Base-by-base conservation (phyloP, 30 jellyfish, hydroid and myxozoan genomes). In the Hydractinia echinata region DNA sequence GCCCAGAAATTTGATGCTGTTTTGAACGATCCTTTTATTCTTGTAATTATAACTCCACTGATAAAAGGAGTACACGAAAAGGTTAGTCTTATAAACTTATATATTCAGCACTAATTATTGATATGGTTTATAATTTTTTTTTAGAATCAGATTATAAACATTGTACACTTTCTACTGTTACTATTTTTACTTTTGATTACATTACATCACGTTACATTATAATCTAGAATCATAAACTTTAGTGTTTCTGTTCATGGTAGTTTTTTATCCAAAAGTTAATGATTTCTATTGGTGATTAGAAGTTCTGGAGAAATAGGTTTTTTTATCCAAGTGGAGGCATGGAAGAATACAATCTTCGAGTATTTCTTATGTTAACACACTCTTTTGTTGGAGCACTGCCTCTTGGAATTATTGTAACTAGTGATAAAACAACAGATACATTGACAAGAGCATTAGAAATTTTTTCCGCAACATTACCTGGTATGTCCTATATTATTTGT, bases 351-450 rank as follows among this genome's bases (percentile, higher is more conserved):
- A 56, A 77, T 44, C 55, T 77, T 11, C 82, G 82, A 20, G 82
- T 77, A 30, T 77, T 77, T 77, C 10, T 77, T 14, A 77, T 77
- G 82, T 49, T 10, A 18, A 77, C 85, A 9, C 85, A 77, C 55
- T 51, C 83, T 11, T 10, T 44, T 11, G 82, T 44, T 13, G 85
- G 85, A 6, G 85, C 82, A 21, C 85, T 77, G 53, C 85, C 85
- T 11, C 85, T 77, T 53, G 85, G 82, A 10, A 77, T 77, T 77
- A 11, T 77, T 77, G 55, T 77, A 18, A 77, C 85, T 51, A 77
- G 85, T 58, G 82, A 77, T 77, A 82, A 77, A 58, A 77, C 85
- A 11, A 56, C 82, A n/a, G 82, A 77, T 5, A 77, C 85, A 20
- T 61, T 77, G 16, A 77, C 56, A 8, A 58, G 51, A 44, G 85